Evolutionary conservation across 2,113 vertebrate genomes (phyloP).

Genomic region (Synodontis membranacea): DNA sequence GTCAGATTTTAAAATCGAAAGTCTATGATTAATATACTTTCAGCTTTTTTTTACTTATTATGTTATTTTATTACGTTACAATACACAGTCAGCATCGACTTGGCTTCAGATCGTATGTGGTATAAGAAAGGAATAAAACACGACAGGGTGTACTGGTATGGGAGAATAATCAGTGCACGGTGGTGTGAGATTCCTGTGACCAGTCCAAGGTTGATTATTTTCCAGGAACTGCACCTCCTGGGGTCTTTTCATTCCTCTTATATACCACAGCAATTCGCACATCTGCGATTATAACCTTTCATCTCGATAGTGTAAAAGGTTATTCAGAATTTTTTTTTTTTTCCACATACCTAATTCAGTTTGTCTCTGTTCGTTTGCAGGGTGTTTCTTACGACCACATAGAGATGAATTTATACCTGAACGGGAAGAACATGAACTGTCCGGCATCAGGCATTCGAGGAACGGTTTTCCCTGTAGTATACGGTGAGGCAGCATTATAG

Average conservation of each 20-base stretch:
- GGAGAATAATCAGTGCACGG: neutral
- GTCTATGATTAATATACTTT: too few species aligned
- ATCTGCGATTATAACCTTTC: neutral
- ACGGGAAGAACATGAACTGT: slow-evolving; percentile 99
- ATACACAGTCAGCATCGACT: neutral
- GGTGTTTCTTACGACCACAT: slow-evolving; percentile 98
- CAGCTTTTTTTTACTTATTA: too few species aligned
- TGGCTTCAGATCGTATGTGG: neutral
- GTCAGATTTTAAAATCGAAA: too few species aligned
- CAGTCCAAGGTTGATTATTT: neutral
- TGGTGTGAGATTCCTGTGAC: neutral
- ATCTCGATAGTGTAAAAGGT: too few species aligned
- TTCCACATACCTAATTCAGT: neutral
- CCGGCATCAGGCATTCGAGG: slow-evolving; percentile 97
- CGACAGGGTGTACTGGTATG: neutral
- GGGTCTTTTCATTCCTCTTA: neutral
- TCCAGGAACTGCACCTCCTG: neutral
- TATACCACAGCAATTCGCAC: neutral
- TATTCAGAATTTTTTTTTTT: too few species aligned
- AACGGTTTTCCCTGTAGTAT: slow-evolving; percentile 95
- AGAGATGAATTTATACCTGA: slow-evolving; percentile 97
- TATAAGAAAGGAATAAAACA: neutral
- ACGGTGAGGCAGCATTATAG: slow-evolving; percentile 78
- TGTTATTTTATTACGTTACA: neutral
- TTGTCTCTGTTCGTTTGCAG: slow-evolving; percentile 68